A percentile compares a stretch with the other conserved stretches of the same genome.
These are phyloP conservation scores for Chiroxiphia lanceolata DNA, from an alignment of 2,797 vertebrate species.

Conservation along the genomic window DNA sequence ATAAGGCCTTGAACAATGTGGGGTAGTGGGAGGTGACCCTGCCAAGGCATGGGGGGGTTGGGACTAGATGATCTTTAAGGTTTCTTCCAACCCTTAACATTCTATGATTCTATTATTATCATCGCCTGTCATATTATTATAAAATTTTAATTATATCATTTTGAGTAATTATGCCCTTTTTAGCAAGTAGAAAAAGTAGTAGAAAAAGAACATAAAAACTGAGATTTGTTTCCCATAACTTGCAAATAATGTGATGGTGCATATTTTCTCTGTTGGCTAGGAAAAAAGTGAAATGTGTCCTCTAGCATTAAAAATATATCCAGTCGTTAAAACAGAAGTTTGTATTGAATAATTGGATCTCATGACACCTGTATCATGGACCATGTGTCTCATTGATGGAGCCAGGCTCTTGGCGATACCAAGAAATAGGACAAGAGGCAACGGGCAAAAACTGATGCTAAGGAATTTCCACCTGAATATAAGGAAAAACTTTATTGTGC, in stretches of 20 bases:
- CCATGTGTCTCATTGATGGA: accelerated
- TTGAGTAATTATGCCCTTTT: neutral
- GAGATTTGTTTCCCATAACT: neutral
- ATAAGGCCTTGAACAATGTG: neutral
- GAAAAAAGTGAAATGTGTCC: neutral
- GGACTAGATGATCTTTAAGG: neutral
- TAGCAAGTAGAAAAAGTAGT: neutral
- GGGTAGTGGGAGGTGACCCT: neutral
- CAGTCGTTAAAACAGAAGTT: neutral
- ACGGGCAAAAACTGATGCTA: neutral
- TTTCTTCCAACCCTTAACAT: neutral
- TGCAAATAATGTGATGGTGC: neutral
- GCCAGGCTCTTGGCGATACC: neutral
- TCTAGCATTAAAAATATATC: neutral
- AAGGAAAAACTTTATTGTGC: neutral
- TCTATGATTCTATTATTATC: neutral
- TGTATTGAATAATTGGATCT: accelerated
- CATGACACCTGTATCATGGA: accelerated
- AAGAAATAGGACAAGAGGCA: neutral
- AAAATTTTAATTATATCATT: neutral
- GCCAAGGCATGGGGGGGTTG: neutral
- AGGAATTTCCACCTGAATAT: neutral
- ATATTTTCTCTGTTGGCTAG: neutral
- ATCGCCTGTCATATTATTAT: neutral
- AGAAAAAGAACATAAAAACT: neutral